Evolutionary conservation across 1,140 invertebrate species (phyloP).

Genomic region (Conopomorpha cramerella): DNA sequence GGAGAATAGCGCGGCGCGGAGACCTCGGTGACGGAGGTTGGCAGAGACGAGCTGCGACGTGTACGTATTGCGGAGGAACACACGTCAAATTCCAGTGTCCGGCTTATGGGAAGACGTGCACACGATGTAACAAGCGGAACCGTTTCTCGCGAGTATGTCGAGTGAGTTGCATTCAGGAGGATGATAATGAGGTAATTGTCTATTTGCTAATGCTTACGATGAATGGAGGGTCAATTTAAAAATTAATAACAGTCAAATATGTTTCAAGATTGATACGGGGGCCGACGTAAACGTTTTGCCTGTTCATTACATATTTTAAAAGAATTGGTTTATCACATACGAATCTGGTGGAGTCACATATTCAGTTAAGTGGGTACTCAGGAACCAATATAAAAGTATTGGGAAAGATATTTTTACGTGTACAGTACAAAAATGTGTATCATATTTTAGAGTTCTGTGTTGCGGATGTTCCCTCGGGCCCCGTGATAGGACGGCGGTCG

Average conservation of each 20-base stretch:
- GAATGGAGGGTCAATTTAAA: constrained; percentile 1
- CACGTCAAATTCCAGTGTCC: too few relatives aligned
- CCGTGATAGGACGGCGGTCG: background rate
- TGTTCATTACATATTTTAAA: background rate
- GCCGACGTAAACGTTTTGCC: constrained; percentile 1
- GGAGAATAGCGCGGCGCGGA: too few relatives aligned
- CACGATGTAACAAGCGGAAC: too few relatives aligned
- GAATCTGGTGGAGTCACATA: background rate
- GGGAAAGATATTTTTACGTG: background rate
- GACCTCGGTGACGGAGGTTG: too few relatives aligned
- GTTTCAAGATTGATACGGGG: constrained; percentile 3
- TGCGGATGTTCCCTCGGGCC: background rate
- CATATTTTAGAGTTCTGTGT: background rate
- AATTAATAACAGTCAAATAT: background rate
- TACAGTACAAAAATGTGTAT: background rate
- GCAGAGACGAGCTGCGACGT: too few relatives aligned
- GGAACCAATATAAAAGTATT: background rate
- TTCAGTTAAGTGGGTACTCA: background rate
- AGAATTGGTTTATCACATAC: background rate
- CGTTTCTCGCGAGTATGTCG: too few relatives aligned
- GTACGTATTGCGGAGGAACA: too few relatives aligned
- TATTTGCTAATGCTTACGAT: constrained; percentile 15
- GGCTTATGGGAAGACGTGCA: too few relatives aligned
- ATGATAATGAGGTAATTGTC: too few relatives aligned
- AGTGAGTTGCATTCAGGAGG: too few relatives aligned